Percentiles rank a stretch among this genome's conserved stretches.
These are phyloP conservation scores for Calliopum simillimum DNA, from an alignment of 2,888 invertebrate genomes.

Conservation along the genomic window DNA sequence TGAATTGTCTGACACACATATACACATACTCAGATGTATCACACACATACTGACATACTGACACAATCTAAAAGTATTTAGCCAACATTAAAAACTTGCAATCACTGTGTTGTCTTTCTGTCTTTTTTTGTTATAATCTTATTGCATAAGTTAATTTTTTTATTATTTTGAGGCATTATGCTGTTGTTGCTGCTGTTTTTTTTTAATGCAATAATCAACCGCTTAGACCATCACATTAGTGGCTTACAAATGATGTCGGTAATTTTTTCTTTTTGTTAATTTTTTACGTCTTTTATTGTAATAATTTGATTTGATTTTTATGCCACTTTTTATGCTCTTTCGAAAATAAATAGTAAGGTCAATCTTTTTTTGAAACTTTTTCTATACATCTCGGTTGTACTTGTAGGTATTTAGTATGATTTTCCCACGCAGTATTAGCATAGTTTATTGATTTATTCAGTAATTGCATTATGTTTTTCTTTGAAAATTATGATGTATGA, in stretches of 20 bases:
- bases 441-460: too few species aligned
- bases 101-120: background rate
- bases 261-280: background rate
- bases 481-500: too few species aligned
- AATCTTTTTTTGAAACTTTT: too few species aligned
- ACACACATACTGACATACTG: background rate
- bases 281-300: background rate
- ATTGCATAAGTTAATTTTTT: slow-evolving; percentile 4
- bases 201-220: background rate
- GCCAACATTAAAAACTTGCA: background rate
- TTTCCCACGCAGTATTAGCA: too few species aligned
- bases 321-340: background rate
- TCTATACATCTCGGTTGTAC: too few species aligned
- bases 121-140: background rate
- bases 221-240: background rate
- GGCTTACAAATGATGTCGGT: background rate
- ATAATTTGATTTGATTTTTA: background rate
- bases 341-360: too few species aligned
- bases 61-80: background rate
- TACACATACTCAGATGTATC: too few species aligned
- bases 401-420: too few species aligned
- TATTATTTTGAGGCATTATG: background rate
- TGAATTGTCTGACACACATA: background rate
- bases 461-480: too few species aligned
- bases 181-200: background rate